Base-by-base conservation (phyloP, 2,797 vertebrate species). In the Falco concolor region DNA sequence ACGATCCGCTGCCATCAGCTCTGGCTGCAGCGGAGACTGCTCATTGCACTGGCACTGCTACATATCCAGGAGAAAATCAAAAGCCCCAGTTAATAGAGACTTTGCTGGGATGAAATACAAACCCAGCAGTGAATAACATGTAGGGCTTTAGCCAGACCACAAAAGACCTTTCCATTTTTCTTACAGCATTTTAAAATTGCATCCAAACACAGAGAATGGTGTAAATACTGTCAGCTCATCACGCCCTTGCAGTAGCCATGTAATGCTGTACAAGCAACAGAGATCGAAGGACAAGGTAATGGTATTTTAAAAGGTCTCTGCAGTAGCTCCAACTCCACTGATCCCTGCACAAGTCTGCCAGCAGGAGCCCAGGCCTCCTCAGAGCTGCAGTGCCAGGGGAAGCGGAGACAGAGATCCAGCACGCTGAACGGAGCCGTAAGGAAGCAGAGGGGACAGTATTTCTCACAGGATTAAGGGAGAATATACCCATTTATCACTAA, bases 91-190 rank as follows among this genome's bases (percentile, higher is more conserved):
- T 61, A 65, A 27, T 0, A 12, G 64, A 57, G 50, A 45, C 47
- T 50, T 19, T 24, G 42, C 68, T 23, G 16, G 42, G 67, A 57
- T 34, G 49, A 84, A 73, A 85, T 40, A 60, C 12, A 91, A 92
- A 65, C 30, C 44, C 14, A 36, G 44, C 50, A 56, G 65, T 1
- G 2, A 85, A 40, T 44, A 76, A 86, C 65, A 79, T 3, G 0
- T 3, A 1, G 0, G 1, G 59, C 18, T 72, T 28, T 13, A 80
- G 56, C 44, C 38, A 68, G 72, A 64, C 12, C 57, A 61, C 1
- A 3, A 27, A 8, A n/a, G 1, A 65, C 40, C 0, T 0, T 12
- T 56, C 50, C 0, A 0, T 36, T 32, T 52, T 28, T 34, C 73
- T 53, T 13, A n/a, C 1, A 1, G 42, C 6, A 13, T 22, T 38